Evolutionary conservation across 2,797 vertebrate species (phyloP).

Genomic region (Acanthis flammea): DNA sequence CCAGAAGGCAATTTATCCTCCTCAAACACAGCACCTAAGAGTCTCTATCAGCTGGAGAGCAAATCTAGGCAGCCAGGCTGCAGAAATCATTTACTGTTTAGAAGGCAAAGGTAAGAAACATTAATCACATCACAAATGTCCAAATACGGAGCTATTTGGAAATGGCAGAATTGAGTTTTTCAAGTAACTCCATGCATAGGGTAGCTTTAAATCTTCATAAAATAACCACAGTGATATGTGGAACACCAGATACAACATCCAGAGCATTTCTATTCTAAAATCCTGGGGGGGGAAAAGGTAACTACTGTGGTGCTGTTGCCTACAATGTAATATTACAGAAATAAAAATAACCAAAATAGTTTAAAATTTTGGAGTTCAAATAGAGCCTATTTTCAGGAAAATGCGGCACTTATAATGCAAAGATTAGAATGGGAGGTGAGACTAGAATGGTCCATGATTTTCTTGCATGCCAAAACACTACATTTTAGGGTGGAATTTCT

Average conservation of each 20-base stretch:
- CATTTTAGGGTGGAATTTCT: background rate
- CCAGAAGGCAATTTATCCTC: background rate
- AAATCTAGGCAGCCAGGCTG: background rate
- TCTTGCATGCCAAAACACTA: background rate
- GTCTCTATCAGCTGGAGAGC: fast-evolving
- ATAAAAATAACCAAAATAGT: background rate
- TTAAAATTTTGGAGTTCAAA: background rate
- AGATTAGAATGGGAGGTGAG: background rate
- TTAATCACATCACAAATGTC: background rate
- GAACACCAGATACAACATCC: background rate
- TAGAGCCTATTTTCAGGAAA: background rate
- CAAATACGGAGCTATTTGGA: background rate
- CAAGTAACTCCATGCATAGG: background rate
- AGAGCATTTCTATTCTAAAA: background rate
- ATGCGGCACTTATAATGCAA: background rate
- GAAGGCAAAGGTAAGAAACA: background rate
- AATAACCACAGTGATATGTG: background rate
- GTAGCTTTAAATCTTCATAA: background rate
- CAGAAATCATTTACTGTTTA: background rate
- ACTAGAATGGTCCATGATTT: background rate
- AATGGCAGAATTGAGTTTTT: background rate
- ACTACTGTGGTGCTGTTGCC: background rate
- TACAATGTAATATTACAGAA: background rate
- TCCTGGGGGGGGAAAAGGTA: fast-evolving
- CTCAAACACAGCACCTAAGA: background rate